These are phyloP conservation scores for Allophyes oxyacanthae DNA, from an alignment of 2,888 invertebrate genomes.

Conservation along the genomic window DNA sequence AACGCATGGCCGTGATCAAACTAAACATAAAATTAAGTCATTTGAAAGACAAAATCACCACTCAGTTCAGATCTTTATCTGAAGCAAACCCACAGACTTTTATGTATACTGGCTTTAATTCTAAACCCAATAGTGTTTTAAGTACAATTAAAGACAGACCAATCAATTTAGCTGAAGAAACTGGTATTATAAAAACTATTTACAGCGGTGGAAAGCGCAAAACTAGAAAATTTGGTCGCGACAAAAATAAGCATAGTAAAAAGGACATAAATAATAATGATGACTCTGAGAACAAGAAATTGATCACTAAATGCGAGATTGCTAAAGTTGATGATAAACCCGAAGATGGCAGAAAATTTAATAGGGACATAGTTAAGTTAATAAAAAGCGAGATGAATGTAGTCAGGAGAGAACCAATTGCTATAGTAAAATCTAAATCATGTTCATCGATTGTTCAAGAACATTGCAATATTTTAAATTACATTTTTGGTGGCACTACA, in stretches of 20 bases:
- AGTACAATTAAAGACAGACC: slow-evolving; percentile 36
- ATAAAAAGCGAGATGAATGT: slow-evolving; percentile 64
- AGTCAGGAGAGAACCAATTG: slow-evolving; percentile 45
- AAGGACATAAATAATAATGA: slow-evolving; percentile 2
- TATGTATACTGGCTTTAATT: slow-evolving; percentile 42
- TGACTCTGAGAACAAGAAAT: not conserved
- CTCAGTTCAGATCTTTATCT: slow-evolving; percentile 45
- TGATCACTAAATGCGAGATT: not conserved
- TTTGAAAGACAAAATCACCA: slow-evolving; percentile 59
- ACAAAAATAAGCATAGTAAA: slow-evolving; percentile 11
- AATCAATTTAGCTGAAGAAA: slow-evolving; percentile 34
- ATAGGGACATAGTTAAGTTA: slow-evolving; percentile 29
- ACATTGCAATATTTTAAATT: slow-evolving; percentile 67
- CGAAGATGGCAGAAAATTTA: slow-evolving; percentile 4
- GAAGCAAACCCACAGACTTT: slow-evolving; percentile 44
- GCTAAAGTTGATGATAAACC: not conserved
- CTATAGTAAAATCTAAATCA: slow-evolving; percentile 66
- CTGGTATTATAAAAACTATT: slow-evolving; percentile 65
- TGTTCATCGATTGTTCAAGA: slow-evolving; percentile 59
- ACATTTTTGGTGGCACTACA: slow-evolving; percentile 70
- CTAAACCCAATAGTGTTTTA: slow-evolving; percentile 34
- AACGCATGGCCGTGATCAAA: slow-evolving; percentile 71
- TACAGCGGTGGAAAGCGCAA: slow-evolving; percentile 57
- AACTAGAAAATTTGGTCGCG: slow-evolving; percentile 12
- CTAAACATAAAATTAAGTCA: slow-evolving; percentile 70